A percentile compares a stretch with the other conserved stretches of the same genome.
These are phyloP conservation scores for Eriocheir sinensis DNA, from an alignment of 1,140 invertebrate genomes.

Conservation along the genomic window DNA sequence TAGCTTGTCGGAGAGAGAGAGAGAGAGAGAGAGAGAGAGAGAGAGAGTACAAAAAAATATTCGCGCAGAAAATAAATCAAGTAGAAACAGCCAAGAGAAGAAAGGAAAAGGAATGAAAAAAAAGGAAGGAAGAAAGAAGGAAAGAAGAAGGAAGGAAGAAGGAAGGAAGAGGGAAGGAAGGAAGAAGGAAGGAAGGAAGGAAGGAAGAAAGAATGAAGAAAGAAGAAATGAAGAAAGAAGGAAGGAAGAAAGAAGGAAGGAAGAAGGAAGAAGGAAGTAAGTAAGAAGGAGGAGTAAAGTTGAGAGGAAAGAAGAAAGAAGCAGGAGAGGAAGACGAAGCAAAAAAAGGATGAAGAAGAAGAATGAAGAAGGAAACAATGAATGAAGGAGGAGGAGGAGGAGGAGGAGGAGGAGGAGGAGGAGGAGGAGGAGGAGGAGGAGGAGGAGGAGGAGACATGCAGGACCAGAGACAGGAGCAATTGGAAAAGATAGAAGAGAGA, in stretches of 20 bases:
- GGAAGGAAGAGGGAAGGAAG: not conserved
- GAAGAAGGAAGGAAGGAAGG: not conserved
- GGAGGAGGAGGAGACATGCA: not conserved
- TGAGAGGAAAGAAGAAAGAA: not conserved
- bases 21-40: conserved; percentile 9
- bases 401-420: not conserved
- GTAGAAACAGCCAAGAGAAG: not conserved
- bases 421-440: not conserved
- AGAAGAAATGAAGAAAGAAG: not conserved
- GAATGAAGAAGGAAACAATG: not conserved
- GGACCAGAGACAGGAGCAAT: not conserved
- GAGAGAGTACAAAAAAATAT: not conserved
- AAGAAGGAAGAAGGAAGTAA: not conserved
- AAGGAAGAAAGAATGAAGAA: conserved; percentile 12
- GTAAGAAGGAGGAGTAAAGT: not conserved
- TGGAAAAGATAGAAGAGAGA: not conserved
- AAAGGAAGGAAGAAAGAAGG: not conserved
- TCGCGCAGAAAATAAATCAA: not conserved
- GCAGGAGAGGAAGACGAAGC: not conserved
- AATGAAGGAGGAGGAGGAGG: not conserved
- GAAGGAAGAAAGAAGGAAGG: not conserved
- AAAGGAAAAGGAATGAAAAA: conserved; percentile 7
- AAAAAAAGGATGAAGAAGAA: not conserved
- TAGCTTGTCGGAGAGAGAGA: not conserved
- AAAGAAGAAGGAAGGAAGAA: not conserved